Base-by-base conservation (phyloP, 2,113 vertebrate genomes). In the Notiomystis cincta region DNA sequence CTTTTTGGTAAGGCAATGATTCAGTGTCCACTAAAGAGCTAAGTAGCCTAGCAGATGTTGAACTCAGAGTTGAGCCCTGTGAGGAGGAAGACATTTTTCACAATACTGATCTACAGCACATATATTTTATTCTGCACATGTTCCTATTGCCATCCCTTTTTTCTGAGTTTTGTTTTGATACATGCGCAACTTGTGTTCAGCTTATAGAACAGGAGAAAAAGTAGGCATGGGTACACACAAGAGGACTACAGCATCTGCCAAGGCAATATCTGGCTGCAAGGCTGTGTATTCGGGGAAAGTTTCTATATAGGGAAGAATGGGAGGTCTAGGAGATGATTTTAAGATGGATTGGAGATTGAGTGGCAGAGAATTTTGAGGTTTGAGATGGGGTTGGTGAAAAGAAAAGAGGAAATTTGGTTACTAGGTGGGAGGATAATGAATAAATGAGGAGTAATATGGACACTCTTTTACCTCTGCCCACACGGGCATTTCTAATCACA, bases 61-160 rank as follows among this genome's bases (percentile, higher is more conserved):
- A 93, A 90, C 15, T 50, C 75, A 50, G 82, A 85, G 76, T 15
- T 48, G 54, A 92, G 85, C 30, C 56, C 51, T 66, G 7, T 18
- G 76, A 92, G 86, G 67, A 95, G 94, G 95, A 97, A 97, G 82
- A 47, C 6, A 78, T 95, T 95, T 93, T 88, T 95, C 92, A 97
- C 71, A 86, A 93, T 76, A 73, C 75, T 62, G 89, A 93, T 76
- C 42, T 81, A 54, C 60, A 89, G 90, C 86, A 77, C 58, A 66
- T 66, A 78, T 95, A 95, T 93, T 83, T 96, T 80, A 66, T 81
- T 66, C 76, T 44, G 24, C 80, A 93, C 62, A 82, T 40, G 67
- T 93, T 89, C 54, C 62, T 50, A 21, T 50, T 88, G 82, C 61
- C 18, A 9, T 72, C 17, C 82, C 48, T 90, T 86, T 90, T 78